Base-by-base conservation (phyloP, 2,888 invertebrate species). In the Caradrina kadenii region DNA sequence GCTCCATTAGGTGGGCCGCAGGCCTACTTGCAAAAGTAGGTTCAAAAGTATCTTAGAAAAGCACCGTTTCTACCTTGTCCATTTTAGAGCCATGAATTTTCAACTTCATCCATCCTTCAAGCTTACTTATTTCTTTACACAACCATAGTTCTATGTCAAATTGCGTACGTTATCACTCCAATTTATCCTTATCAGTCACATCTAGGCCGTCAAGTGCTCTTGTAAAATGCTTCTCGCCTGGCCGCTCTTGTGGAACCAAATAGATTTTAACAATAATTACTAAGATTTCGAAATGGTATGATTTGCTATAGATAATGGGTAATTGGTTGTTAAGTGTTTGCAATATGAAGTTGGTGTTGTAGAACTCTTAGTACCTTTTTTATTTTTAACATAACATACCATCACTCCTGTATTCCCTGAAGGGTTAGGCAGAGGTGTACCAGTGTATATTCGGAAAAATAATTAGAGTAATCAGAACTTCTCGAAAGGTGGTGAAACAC, bases 171-270 rank as follows among this genome's bases (percentile, higher is more conserved):
- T 79, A 79, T 69, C 76, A 76, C 63, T 82, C 70, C 86, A 88
- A 87, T 87, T 86, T 79, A 81, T 68, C 85, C 86, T 92, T 92
- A 91, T 92, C 91, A 80, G 80, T 35, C 8, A 73, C 81, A 90
- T 89, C 89, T 91, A 89, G 90, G 90, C 77, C 91, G 87, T 74
- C 88, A 85, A 82, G 85, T 88, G 78, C 76, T 82, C 68, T 76
- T 73, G 68, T 60, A 74, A 73, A 58, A 66, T 67, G 64, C 67
- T 79, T 76, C 74, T 70, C 82, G 79, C 82, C 77, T 73, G 73
- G 80, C 31, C 48, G 81, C 87, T 84, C 84, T 85, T 82, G 77
- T 83, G 67, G 69, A 80, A 67, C 63, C 55, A 54, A 59, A 59
- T 71, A 71, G 77, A 77, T 64, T 74, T 68, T 67, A 74, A 69